These are phyloP conservation scores for Caenorhabditis inopinata DNA, from an alignment of 1,140 invertebrate species.

Conservation along the genomic window DNA sequence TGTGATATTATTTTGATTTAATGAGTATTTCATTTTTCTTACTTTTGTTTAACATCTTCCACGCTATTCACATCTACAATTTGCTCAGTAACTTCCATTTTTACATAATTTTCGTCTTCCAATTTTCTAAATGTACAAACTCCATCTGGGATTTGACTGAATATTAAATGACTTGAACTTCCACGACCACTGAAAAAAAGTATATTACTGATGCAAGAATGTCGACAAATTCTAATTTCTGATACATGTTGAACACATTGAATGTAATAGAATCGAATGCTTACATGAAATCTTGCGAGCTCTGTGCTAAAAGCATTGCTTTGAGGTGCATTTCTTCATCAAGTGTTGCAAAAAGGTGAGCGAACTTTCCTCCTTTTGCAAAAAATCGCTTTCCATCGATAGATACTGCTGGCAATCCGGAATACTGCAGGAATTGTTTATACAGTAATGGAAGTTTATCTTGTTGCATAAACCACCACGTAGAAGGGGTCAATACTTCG, in stretches of 20 bases:
- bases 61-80: background rate
- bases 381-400: background rate
- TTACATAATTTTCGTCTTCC: background rate
- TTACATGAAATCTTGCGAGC: constrained; percentile 1
- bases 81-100: too few species aligned
- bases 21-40: background rate
- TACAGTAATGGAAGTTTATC: background rate
- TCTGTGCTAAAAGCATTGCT: background rate
- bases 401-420: background rate
- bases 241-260: too few species aligned
- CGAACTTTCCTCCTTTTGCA: background rate
- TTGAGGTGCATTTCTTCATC: constrained; percentile 4
- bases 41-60: background rate
- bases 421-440: background rate
- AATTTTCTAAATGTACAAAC: background rate
- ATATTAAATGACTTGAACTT: background rate
- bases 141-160: background rate
- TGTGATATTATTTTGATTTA: too few species aligned
- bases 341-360: background rate
- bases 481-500: background rate
- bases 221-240: too few species aligned
- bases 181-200: constrained; percentile 9
- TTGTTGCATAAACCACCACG: background rate
- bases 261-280: too few species aligned
- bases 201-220: too few species aligned